Conservation (phyloP, 2,888 invertebrate species). For the Drosophila kanekoi region DNA sequence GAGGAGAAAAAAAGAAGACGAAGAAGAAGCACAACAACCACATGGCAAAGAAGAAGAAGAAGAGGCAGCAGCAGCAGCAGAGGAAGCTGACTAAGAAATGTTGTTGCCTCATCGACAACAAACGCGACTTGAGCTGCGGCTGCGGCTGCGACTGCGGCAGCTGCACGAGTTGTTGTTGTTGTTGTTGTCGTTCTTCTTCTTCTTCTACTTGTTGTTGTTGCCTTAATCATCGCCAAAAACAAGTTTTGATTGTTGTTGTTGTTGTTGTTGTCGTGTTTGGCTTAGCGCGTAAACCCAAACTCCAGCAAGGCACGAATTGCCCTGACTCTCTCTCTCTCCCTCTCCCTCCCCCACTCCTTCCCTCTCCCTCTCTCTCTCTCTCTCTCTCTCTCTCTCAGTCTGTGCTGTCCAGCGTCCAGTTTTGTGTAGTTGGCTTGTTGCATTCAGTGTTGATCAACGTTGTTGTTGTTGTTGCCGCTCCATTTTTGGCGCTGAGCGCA, state of each 20-base stretch:
- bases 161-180: conserved; percentile 38
- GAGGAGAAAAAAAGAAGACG: conserved; percentile 5
- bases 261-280: conserved; percentile 34
- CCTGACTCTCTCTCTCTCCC: neutral
- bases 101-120: conserved; percentile 35
- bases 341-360: too few species aligned
- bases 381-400: neutral
- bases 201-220: conserved; percentile 32
- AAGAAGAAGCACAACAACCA: neutral
- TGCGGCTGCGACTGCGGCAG: conserved; percentile 20
- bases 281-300: conserved; percentile 53
- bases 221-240: conserved; percentile 74
- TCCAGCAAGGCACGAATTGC: conserved; percentile 12
- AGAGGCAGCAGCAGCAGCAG: conserved; percentile 7
- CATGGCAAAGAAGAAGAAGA: neutral
- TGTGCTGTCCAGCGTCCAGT: conserved; percentile 38
- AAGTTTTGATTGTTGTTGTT: conserved; percentile 49
- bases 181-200: conserved; percentile 20
- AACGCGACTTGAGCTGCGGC: neutral
- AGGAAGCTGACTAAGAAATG: conserved; percentile 35
- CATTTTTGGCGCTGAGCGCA: conserved; percentile 53
- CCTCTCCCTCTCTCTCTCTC: neutral
- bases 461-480: conserved; percentile 43
- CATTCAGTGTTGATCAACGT: conserved; percentile 23
- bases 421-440: conserved; percentile 23